Evolutionary conservation across 1,140 invertebrate species (phyloP), one percentile per base, ranked within the genome.

Genomic region (Pseudomyrmex flavicornis): DNA sequence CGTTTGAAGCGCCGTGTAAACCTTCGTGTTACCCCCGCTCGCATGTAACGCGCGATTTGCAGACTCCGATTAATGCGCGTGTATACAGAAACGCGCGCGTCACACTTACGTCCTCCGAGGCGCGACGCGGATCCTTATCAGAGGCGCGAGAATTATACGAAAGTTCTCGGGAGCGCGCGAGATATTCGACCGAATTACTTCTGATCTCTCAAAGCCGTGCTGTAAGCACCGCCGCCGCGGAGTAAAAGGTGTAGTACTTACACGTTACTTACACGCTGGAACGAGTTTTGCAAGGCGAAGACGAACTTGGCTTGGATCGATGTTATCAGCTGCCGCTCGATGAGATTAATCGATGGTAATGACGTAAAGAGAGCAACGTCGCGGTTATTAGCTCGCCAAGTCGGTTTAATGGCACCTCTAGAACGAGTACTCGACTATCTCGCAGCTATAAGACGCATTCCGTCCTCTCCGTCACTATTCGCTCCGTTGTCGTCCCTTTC

Each of bases 301-400:
- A 66, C 54, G 35, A 88, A 88, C 52, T 75, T 75, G 15, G 73
- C 44, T 26, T 26, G 58, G n/a, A 75, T 75, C 73, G 73, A 75
- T 75, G 46, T 26, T 75, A 75, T 75, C 58, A 46, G 15, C 20
- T 50, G 73, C 73, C 59, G 46, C 68, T 85, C 61, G 87, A 88
- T 88, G 52, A 85, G 87, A 88, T 88, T 85, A 88, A 88, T 88
- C 72, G 83, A 88, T 83, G 46, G 61, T 77, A 88, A 88, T 73
- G 52, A 59, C 72, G 75, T 88, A 85, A 85, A 82, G 83, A 84
- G 87, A 68, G 65, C 50, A 52, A 35, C 83, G 75, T 88, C 87
- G 56, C 50, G 86, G 86, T 88, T 88, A 88, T 88, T 88, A 88
- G 54, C 83, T 58, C 56, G 70, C 74, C 75, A 82, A 76, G 83